Conservation (phyloP, 1,140 invertebrate genomes). For the Drosophila nigrodunni region DNA sequence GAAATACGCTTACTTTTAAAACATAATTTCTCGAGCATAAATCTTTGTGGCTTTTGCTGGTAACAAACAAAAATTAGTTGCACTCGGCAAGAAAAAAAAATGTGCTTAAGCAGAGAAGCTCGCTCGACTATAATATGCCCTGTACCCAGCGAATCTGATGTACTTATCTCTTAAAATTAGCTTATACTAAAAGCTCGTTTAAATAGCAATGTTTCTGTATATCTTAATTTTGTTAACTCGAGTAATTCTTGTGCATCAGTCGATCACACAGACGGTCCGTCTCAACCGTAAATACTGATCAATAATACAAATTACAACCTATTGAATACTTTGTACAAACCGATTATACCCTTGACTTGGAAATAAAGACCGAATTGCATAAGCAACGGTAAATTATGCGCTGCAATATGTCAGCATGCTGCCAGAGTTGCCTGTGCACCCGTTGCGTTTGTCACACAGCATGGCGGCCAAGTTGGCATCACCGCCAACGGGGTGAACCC, state of each 20-base stretch:
- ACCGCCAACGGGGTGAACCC: not conserved
- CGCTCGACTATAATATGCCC: no score
- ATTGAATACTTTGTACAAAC: no score
- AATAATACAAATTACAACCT: no score
- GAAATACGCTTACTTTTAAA: constrained; percentile 78
- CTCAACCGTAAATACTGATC: no score
- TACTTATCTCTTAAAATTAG: no score
- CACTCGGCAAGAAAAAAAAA: constrained; percentile 59
- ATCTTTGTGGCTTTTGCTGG: constrained; percentile 73
- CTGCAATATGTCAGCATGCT: constrained; percentile 77
- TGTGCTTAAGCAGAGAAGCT: not conserved
- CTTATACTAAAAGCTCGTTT: no score
- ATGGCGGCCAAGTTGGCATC: constrained; percentile 45
- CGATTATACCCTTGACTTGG: no score
- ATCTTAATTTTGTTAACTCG: no score
- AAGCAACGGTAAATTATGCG: constrained; percentile 79
- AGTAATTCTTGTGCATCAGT: no score
- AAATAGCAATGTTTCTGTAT: no score
- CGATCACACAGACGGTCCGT: no score
- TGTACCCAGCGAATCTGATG: no score
- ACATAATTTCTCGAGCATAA: constrained; percentile 77
- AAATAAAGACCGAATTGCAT: constrained; percentile 21
- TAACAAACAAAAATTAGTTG: constrained; percentile 82
- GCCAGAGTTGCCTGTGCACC: constrained; percentile 59
- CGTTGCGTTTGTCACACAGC: constrained; percentile 79